phyloP scores from a whole-genome alignment of 1,140 invertebrate species.

The Melipona quadrifasciata region DNA sequence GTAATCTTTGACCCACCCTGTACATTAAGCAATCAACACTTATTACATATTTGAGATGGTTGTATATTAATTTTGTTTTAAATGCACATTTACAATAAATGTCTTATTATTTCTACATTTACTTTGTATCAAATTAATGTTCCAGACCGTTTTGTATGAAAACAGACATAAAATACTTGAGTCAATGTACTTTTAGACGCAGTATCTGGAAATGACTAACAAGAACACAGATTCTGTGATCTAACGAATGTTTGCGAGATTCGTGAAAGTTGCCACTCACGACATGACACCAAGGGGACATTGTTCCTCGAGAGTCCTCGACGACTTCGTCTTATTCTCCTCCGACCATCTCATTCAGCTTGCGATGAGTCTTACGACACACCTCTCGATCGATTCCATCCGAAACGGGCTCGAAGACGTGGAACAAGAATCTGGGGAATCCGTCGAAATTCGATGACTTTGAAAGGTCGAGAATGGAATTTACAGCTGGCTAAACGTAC shows the following conservation, averaged over 20 bases:
- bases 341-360: conserved; percentile 31
- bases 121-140: no score
- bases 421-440: neutral
- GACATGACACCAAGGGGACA: neutral
- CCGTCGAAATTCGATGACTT: neutral
- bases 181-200: neutral
- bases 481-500: neutral
- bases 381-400: conserved; percentile 38
- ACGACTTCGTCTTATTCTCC: conserved; percentile 33
- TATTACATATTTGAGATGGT: no score
- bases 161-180: neutral
- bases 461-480: neutral
- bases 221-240: neutral
- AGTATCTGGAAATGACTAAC: no score
- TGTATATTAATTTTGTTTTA: no score
- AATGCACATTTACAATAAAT: no score
- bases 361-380: conserved; percentile 36
- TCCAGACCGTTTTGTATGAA: no score
- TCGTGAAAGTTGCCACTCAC: neutral
- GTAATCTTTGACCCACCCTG: no score
- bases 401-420: neutral
- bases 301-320: conserved; percentile 21
- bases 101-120: no score
- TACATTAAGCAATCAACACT: no score
- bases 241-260: neutral